phyloP scores from a whole-genome alignment of 2,888 invertebrate species.

The Steinernema carpocapsae region DNA sequence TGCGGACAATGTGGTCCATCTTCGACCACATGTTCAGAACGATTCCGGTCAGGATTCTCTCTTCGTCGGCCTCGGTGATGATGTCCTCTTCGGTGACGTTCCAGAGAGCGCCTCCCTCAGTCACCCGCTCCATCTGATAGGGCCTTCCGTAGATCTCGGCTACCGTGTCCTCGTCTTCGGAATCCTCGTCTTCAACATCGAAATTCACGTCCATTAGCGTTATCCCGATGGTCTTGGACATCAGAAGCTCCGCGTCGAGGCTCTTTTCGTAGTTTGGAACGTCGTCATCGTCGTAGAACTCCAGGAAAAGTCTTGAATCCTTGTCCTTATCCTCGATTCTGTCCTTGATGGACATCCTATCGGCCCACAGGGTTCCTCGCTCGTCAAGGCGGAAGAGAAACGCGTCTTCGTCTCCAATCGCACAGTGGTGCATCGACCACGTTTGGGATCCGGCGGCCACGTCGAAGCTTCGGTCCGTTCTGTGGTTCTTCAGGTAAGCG shows the following conservation, averaged over 20 bases:
- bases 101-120: neutral
- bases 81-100: neutral
- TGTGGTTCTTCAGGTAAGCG: neutral
- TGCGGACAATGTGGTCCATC: neutral
- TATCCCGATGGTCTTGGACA: neutral
- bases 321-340: neutral
- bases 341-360: neutral
- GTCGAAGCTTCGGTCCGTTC: neutral
- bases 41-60: neutral
- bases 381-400: neutral
- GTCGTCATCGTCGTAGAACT: neutral
- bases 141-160: neutral
- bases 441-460: neutral
- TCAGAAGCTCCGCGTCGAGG: neutral
- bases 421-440: slow-evolving; percentile 10
- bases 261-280: neutral
- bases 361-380: neutral
- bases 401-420: slow-evolving; percentile 17
- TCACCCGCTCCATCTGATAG: neutral
- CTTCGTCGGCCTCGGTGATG: neutral
- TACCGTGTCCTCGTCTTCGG: neutral
- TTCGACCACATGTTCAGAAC: neutral
- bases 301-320: neutral
- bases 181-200: neutral
- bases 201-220: neutral